Evolutionary conservation across 2,113 vertebrate genomes (phyloP).

Genomic region (Proteles cristata): DNA sequence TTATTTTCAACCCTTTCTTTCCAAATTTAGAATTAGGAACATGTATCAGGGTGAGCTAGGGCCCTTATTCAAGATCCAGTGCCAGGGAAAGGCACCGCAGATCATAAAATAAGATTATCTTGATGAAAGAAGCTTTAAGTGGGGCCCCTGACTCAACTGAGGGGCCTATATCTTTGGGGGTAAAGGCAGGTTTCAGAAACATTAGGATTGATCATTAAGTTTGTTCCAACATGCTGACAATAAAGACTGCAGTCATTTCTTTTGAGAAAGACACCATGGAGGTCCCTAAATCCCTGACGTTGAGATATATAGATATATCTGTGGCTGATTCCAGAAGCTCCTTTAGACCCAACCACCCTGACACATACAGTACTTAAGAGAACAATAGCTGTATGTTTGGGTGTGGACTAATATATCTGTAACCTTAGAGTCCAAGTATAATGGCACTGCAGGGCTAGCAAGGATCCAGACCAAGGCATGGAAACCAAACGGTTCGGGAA

Average conservation of each 20-base stretch:
- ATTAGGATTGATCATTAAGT: not conserved
- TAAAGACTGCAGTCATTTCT: constrained; percentile 10
- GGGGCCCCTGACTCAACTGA: not conserved
- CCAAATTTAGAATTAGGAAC: constrained; percentile 32
- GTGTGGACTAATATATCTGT: not conserved
- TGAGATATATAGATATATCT: too few relatives aligned
- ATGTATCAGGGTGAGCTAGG: not conserved
- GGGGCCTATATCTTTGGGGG: not conserved
- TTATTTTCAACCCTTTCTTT: not conserved
- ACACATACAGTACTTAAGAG: not conserved
- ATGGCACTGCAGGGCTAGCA: not conserved
- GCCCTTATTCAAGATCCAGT: not conserved
- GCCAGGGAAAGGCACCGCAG: not conserved
- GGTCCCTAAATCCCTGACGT: not conserved
- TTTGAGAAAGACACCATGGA: constrained; percentile 18
- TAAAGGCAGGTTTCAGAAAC: not conserved
- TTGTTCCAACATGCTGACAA: constrained; percentile 39
- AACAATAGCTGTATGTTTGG: not conserved
- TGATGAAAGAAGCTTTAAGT: not conserved
- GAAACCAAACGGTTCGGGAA: not conserved
- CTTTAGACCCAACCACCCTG: not conserved
- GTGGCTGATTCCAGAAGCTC: not conserved
- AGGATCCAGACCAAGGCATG: not conserved
- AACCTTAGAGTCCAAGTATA: not conserved
- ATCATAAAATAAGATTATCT: constrained; percentile 11